Conservation (phyloP, 2,797 vertebrate species). For the Salarias fasciatus region DNA sequence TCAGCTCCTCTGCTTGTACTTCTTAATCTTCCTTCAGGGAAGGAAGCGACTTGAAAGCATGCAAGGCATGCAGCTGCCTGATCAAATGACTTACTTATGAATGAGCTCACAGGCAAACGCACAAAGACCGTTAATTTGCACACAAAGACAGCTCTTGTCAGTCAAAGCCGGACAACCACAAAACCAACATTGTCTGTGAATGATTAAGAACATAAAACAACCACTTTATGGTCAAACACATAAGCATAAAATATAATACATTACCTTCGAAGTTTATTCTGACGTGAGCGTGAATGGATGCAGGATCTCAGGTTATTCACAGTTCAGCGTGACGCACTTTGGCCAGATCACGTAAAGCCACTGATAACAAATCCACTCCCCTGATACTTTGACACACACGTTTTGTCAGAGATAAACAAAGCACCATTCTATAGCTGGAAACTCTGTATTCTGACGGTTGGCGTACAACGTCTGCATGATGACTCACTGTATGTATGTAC, state of each 20-base stretch:
- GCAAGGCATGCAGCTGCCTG: slow-evolving; percentile 18
- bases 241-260: slow-evolving; percentile 16
- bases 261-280: slow-evolving; percentile 66
- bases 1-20: slow-evolving; percentile 26
- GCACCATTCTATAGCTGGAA: slow-evolving; percentile 7
- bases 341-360: slow-evolving; percentile 64
- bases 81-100: slow-evolving; percentile 49
- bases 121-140: slow-evolving; percentile 30
- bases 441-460: slow-evolving; percentile 2
- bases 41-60: slow-evolving; percentile 22
- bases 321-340: slow-evolving; percentile 74
- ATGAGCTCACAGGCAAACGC: slow-evolving; percentile 31
- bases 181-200: slow-evolving; percentile 6
- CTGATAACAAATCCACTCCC: slow-evolving; percentile 79
- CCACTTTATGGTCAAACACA: not conserved
- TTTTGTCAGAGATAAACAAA: slow-evolving; percentile 49
- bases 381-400: slow-evolving; percentile 60
- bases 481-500: too few relatives aligned
- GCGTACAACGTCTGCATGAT: not conserved
- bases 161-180: not conserved
- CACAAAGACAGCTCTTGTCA: slow-evolving; percentile 22
- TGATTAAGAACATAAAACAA: slow-evolving; percentile 5
- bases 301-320: slow-evolving; percentile 17
- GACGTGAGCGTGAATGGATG: slow-evolving; percentile 37
- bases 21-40: slow-evolving; percentile 29